These are phyloP conservation scores for Eupithecia subfuscata DNA, from an alignment of 2,888 invertebrate genomes.

Conservation along the genomic window DNA sequence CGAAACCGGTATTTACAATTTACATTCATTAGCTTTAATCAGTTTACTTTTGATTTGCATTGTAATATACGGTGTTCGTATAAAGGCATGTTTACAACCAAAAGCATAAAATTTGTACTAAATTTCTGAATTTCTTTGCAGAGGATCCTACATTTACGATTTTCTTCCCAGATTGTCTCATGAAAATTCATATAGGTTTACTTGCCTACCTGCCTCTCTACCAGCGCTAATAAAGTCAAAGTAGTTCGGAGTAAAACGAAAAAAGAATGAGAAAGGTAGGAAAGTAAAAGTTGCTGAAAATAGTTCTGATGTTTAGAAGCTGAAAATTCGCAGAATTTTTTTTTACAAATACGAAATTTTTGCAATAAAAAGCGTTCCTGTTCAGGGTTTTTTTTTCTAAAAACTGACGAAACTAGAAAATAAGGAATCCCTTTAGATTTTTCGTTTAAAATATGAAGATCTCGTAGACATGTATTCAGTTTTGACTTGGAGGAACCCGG, in stretches of 20 bases:
- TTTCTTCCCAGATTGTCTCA: not conserved
- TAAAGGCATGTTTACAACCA: not conserved
- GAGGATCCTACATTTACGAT: not conserved
- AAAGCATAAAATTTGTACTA: not conserved
- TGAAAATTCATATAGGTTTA: not conserved
- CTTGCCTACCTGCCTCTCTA: not conserved
- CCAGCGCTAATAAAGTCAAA: not conserved
- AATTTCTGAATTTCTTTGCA: not conserved
- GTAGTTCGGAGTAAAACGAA: not conserved
- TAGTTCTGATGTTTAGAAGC: not conserved
- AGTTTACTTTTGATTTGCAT: conserved; percentile 9
- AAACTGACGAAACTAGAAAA: not conserved
- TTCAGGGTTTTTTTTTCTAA: not conserved
- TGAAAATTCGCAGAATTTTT: not conserved
- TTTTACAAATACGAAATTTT: no score
- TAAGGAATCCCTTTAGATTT: not conserved
- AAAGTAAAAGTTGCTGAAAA: not conserved
- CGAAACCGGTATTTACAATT: conserved; percentile 15
- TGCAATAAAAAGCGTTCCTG: not conserved
- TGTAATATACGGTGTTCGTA: not conserved
- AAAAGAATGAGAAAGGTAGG: not conserved
- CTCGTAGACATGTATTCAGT: not conserved
- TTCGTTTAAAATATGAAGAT: not conserved
- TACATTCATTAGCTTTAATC: conserved; percentile 20
- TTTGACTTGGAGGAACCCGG: not conserved